Percentiles rank a stretch among this genome's conserved stretches.
Evolutionary conservation across 2,113 vertebrate species (phyloP).

Genomic region (Ailurus styani): DNA sequence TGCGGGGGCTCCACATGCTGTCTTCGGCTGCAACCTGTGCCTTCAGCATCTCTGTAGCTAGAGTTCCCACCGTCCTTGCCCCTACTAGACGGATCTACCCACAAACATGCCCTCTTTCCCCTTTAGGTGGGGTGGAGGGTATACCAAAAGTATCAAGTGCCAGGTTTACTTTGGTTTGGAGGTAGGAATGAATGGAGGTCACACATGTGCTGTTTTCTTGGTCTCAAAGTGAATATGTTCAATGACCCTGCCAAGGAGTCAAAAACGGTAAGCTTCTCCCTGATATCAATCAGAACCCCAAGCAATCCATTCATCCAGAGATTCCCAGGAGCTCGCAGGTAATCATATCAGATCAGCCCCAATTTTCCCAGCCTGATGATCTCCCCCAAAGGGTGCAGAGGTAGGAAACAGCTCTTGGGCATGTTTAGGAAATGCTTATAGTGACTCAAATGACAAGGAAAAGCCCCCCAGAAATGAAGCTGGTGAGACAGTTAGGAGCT

Average conservation of each 20-base stretch:
- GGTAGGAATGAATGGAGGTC: not conserved
- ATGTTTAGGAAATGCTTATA: not conserved
- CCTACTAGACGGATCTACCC: not conserved
- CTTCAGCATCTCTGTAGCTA: not conserved
- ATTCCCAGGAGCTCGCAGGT: not conserved
- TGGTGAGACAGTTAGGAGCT: not conserved
- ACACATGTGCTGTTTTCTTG: not conserved
- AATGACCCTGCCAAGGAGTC: not conserved
- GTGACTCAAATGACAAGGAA: not conserved
- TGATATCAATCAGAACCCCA: not conserved
- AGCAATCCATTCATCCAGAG: not conserved
- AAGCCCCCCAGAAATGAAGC: not conserved
- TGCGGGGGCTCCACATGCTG: fast-evolving
- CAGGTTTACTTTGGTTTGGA: not conserved
- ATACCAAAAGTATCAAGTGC: not conserved
- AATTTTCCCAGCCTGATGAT: not conserved
- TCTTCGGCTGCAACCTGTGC: not conserved
- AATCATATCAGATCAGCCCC: not conserved
- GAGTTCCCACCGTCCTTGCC: not conserved
- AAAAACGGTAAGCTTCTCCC: not conserved
- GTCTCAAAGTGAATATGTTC: not conserved
- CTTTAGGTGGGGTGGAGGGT: fast-evolving
- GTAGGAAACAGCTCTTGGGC: not conserved
- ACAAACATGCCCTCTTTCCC: not conserved
- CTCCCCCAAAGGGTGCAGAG: not conserved